These are phyloP conservation scores for Pan paniscus DNA, from an alignment of 2,113 vertebrate genomes.

Conservation along the genomic window DNA sequence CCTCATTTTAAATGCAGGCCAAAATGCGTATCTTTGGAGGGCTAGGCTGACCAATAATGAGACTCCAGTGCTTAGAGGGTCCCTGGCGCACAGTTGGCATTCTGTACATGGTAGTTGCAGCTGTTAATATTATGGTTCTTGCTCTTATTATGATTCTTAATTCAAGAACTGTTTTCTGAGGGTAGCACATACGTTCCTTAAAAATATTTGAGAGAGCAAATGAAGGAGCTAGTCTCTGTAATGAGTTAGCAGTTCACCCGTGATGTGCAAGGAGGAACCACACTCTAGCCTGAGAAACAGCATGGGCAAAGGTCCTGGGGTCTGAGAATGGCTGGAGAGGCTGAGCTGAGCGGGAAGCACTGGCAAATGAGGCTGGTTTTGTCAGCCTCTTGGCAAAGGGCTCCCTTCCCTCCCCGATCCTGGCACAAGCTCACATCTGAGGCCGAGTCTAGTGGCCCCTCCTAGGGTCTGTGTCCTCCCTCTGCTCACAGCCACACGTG, in stretches of 20 bases:
- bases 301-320: background rate
- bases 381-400: background rate
- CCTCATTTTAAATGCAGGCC: background rate
- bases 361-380: background rate
- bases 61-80: background rate
- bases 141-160: background rate
- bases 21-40: background rate
- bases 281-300: background rate
- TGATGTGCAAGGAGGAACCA: too few species aligned
- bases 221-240: background rate
- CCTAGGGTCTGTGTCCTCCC: background rate
- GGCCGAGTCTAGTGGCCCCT: background rate
- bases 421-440: background rate
- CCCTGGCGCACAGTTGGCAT: rapidly evolving
- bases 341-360: background rate
- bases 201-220: background rate
- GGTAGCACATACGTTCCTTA: background rate
- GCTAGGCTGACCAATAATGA: background rate
- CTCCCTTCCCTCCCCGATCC: too few species aligned
- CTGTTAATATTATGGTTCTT: background rate
- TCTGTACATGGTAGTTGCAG: background rate
- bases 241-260: background rate
- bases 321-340: background rate
- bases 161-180: background rate
- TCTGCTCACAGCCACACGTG: background rate